These are phyloP conservation scores for Netelia inedita DNA, from an alignment of 2,888 invertebrate species.

Conservation along the genomic window DNA sequence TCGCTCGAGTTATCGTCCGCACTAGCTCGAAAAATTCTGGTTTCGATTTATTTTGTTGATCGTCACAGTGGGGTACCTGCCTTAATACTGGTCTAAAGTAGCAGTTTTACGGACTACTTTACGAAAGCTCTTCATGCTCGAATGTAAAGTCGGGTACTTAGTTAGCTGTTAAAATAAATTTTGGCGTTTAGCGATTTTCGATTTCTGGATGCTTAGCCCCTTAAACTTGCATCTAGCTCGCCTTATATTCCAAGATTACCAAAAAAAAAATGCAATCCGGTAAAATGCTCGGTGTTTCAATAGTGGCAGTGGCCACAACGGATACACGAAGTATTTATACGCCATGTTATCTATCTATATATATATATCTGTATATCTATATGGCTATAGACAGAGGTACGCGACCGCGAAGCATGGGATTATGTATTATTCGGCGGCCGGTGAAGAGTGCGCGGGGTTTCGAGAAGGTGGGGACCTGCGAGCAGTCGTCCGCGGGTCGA, in stretches of 20 bases:
- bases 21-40: no score
- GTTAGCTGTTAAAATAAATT: neutral
- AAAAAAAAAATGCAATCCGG: neutral
- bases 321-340: slow-evolving; percentile 1
- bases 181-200: neutral
- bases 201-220: neutral
- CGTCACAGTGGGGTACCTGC: no score
- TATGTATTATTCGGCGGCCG: slow-evolving; percentile 66
- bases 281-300: slow-evolving; percentile 12
- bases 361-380: slow-evolving; percentile 4
- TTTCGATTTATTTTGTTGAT: no score
- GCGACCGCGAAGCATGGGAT: slow-evolving; percentile 65
- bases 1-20: no score
- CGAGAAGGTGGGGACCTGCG: slow-evolving; percentile 5
- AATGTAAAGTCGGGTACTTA: no score
- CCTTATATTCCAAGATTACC: neutral
- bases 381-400: slow-evolving; percentile 39
- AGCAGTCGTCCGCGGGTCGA: slow-evolving; percentile 64
- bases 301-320: slow-evolving; percentile 13
- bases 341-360: neutral
- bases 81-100: no score
- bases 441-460: slow-evolving; percentile 44
- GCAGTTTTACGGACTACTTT: no score
- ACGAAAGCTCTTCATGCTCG: no score
- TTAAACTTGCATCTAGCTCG: neutral